Percentiles rank a stretch among this genome's conserved stretches.
Conservation (phyloP, 2,797 vertebrate genomes). For the Dipus sagitta region DNA sequence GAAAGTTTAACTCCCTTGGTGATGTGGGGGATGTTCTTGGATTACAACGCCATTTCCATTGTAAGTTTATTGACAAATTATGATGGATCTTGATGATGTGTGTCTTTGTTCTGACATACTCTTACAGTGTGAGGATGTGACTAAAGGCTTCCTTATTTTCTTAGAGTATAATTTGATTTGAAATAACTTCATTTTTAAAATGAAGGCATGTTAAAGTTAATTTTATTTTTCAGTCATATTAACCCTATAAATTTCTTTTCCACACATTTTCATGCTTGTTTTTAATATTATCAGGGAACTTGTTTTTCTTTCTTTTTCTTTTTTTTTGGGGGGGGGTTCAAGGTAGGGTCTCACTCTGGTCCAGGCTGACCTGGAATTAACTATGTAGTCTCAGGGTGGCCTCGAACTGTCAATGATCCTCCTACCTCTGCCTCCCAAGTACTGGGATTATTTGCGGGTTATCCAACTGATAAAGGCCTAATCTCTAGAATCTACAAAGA, state of each 20-base stretch:
- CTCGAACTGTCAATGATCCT: too few species aligned
- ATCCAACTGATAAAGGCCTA: too few species aligned
- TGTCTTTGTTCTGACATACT: not conserved
- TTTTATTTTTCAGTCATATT: not conserved
- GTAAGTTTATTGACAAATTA: not conserved
- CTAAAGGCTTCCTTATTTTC: not conserved
- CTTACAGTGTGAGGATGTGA: not conserved
- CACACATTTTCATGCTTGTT: not conserved
- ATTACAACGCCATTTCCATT: not conserved
- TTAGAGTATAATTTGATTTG: not conserved
- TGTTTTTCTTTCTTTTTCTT: not conserved
- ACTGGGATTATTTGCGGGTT: too few species aligned
- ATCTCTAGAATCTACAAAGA: too few species aligned
- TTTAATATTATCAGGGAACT: not conserved
- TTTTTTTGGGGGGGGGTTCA: too few species aligned
- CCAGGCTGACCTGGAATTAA: too few species aligned
- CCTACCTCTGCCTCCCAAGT: too few species aligned
- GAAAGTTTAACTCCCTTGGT: not conserved
- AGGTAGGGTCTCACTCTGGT: too few species aligned
- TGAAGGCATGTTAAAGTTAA: not conserved
- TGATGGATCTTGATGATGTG: not conserved
- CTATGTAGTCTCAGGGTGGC: too few species aligned
- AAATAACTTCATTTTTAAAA: conserved; percentile 26
- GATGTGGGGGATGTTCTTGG: not conserved
- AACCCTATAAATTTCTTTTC: not conserved